Percentiles rank a stretch among this genome's conserved stretches.
Conservation (phyloP, 2,888 invertebrate species). For the Mylabris sibirica region DNA sequence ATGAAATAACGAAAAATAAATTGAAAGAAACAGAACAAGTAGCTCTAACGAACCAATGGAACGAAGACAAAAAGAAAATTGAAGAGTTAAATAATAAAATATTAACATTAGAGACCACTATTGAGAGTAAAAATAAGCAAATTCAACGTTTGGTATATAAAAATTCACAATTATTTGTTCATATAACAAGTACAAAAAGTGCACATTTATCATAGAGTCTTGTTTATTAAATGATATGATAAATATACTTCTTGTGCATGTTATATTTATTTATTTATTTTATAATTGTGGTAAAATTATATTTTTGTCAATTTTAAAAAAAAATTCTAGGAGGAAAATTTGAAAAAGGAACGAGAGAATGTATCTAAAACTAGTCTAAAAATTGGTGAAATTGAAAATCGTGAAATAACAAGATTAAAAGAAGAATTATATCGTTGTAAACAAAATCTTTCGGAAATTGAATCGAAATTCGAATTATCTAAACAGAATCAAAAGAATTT, state of each 20-base stretch:
- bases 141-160: conserved; percentile 69
- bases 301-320: too few relatives aligned
- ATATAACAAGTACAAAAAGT: background rate
- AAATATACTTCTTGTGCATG: background rate
- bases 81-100: conserved; percentile 68
- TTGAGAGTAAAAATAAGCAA: conserved; percentile 68
- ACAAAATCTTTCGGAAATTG: conserved; percentile 49
- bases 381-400: conserved; percentile 46
- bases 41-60: conserved; percentile 63
- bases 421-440: conserved; percentile 53
- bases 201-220: background rate
- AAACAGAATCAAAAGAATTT: conserved; percentile 48
- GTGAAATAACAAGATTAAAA: conserved; percentile 52
- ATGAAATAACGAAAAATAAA: conserved; percentile 52
- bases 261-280: background rate
- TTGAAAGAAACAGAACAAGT: conserved; percentile 61
- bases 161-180: background rate
- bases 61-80: conserved; percentile 64
- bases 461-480: conserved; percentile 55
- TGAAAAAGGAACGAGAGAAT: conserved; percentile 63
- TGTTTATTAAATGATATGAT: background rate
- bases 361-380: conserved; percentile 54
- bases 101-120: conserved; percentile 66
- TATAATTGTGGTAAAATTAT: background rate
- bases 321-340: conserved; percentile 60